Base-by-base conservation (phyloP, 1,140 invertebrate species). In the Dinoponera quadriceps region DNA sequence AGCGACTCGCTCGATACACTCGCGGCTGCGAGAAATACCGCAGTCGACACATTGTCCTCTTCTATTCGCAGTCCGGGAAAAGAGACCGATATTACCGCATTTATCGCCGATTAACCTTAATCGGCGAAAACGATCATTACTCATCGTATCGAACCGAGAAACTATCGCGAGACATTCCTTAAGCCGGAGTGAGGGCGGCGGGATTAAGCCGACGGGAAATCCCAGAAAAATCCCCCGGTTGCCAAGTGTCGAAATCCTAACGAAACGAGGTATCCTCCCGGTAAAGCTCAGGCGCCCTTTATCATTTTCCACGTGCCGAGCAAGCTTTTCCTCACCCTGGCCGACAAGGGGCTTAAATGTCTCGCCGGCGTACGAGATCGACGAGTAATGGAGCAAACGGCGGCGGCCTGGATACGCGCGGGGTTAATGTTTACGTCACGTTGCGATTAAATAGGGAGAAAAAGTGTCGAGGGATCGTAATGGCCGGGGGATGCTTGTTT, bases 371-470 rank as follows among this genome's bases (percentile, higher is more conserved):
- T 44, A n/a, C 25, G 38, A 74, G 33, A 60, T 81, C 55, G 77
- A 82, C 66, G 25, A 73, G 78, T 60, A 62, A 81, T 57, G 54
- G 66, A 73, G 62, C 62, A 80, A 80, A 57, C 33, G 62, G 66
- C 33, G 44, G 51, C 20, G 33, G 18, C 9, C 54, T 11, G 51
- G 63, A 59, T 18, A 11, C 14, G 57, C 38, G 77, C 48, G 29
- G 49, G 48, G 74, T 77, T 77, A 66, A 77, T 77, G 74, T 77
- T 77, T 77, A 69, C 75, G 51, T 69, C 75, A 78, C 49, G 75
- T 78, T 29, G 51, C 33, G 63, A 69, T 33, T 38, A 73, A 82
- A 62, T 49, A 51, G 20, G 22, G 9, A 20, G 63, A 38, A 63
- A 71, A 80, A 69, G 33, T 5, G 49, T 60, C 54, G 73, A 1